Percentiles rank a stretch among this genome's conserved stretches.
Evolutionary conservation across 2,888 invertebrate species (phyloP).

Genomic region (Yponomeuta cagnagella): DNA sequence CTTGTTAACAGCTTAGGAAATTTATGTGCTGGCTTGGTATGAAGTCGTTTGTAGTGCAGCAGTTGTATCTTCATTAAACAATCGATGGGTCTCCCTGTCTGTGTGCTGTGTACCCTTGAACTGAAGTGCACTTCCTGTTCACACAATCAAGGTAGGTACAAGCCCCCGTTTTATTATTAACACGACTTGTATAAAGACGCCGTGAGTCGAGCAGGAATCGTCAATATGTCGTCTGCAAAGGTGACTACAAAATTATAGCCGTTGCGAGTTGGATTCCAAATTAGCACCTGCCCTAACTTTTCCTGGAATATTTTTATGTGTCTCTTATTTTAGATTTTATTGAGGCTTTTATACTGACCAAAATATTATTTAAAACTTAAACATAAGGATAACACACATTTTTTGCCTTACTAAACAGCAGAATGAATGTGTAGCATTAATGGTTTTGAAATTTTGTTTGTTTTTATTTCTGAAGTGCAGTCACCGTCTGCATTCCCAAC

Average conservation of each 20-base stretch:
- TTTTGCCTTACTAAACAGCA: background rate
- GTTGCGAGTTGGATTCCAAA: conserved; percentile 46
- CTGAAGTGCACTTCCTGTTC: conserved; percentile 65
- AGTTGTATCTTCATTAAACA: conserved; percentile 10
- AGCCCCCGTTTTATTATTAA: conserved; percentile 66
- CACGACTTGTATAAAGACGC: conserved; percentile 58
- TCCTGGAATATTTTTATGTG: conserved; percentile 16
- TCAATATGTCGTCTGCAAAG: conserved; percentile 71
- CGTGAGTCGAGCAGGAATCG: conserved; percentile 49
- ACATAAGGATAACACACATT: background rate
- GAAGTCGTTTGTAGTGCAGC: conserved; percentile 7
- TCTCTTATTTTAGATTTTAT: background rate
- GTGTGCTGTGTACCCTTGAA: conserved; percentile 38
- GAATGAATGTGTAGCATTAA: conserved; percentile 24
- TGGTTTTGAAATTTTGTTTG: conserved; percentile 66
- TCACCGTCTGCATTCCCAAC: conserved; percentile 73
- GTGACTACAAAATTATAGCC: conserved; percentile 69
- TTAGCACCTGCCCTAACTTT: conserved; percentile 56
- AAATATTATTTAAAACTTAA: background rate
- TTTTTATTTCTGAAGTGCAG: conserved; percentile 74
- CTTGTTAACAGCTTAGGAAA: conserved; percentile 2
- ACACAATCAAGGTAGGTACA: conserved; percentile 56
- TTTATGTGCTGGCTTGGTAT: background rate
- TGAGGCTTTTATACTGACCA: background rate
- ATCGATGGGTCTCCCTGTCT: conserved; percentile 14